Base-by-base conservation (phyloP, 1,140 invertebrate species). In the Caerostris darwini region DNA sequence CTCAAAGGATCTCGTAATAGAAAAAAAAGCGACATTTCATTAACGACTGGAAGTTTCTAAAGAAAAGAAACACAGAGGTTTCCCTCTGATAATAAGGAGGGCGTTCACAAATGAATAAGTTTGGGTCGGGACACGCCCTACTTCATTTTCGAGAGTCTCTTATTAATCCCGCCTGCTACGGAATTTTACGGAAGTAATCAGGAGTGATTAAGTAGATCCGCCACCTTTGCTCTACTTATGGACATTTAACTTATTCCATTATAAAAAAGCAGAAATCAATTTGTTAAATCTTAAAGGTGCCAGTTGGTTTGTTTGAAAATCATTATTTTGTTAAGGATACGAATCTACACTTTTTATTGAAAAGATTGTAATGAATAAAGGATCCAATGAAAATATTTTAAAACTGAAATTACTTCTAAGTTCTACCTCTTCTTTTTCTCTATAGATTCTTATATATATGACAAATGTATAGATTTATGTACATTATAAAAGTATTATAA, bases 31-130 rank as follows among this genome's bases (percentile, higher is more conserved):
- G 50, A 34, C 50, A 50, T 85, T 85, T 57, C 82, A 56, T 85
- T 85, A 85, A 58, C 53, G 57, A 17, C 57, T 85, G 5, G 54
- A 77, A 4, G 7, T 3, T 34, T 77, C 8, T 77, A 34, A 50
- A 50, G 50, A 17, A 83, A 83, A 17, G 54, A 54, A 83, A 83
- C 12, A 12, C 17, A 83, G 8, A 50, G 17, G 50, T 17, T 56
- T 50, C 64, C 19, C n/a, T 50, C 19, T 87, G n/a, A 59, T 87
- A 87, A 87, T 87, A 61, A 87, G 85, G 58, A 87, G 85, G 85
- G 85, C 85, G 85, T 87, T 61, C 64, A 19, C 85, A 50, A 54
- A 87, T 50, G 58, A 50, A 14, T 64, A 10, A 54, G 61, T n/a
- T 57, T 53, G 54, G 7, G 10, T 17, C 17, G 58, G 85, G 85